phyloP scores from a whole-genome alignment of 2,888 invertebrate species.

The Thereva nobilitata region DNA sequence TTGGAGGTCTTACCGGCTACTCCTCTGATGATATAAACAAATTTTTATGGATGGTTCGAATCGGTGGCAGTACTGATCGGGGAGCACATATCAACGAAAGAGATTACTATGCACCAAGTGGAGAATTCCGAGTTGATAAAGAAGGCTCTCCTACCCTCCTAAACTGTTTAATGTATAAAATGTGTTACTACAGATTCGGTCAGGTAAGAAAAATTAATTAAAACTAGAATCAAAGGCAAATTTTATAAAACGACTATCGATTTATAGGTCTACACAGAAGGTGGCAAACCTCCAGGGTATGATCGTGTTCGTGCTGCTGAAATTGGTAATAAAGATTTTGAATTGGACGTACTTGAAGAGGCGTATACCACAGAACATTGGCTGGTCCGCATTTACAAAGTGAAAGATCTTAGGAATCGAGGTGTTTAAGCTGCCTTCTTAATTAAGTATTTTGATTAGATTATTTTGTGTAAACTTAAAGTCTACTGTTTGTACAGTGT shows the following conservation, averaged over 20 bases:
- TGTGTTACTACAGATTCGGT: constrained; percentile 98
- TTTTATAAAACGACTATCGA: too few species aligned
- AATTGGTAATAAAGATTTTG: constrained; percentile 98
- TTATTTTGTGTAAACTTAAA: not conserved
- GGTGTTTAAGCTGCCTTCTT: constrained; percentile 64
- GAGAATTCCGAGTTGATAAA: constrained; percentile 95
- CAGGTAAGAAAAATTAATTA: constrained; percentile 56
- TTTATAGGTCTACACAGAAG: constrained; percentile 87
- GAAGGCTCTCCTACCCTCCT: constrained; percentile 90
- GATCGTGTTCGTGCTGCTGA: constrained; percentile 96
- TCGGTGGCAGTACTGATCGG: constrained; percentile 93
- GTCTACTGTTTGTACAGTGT: too few species aligned
- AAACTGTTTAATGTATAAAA: constrained; percentile 99
- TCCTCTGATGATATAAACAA: constrained; percentile 99
- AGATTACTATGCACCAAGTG: constrained; percentile 94
- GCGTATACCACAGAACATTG: constrained; percentile 99
- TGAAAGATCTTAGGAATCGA: constrained; percentile 90
- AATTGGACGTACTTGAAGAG: constrained; percentile 97
- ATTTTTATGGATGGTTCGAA: constrained; percentile 99
- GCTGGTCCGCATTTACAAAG: constrained; percentile 97
- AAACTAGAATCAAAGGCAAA: not conserved
- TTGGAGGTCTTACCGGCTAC: constrained; percentile 98
- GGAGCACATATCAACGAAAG: constrained; percentile 95
- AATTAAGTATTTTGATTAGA: constrained; percentile 10
- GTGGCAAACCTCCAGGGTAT: constrained; percentile 92